These are phyloP conservation scores for Uria aalge DNA, from an alignment of 2,113 vertebrate species.

Conservation along the genomic window DNA sequence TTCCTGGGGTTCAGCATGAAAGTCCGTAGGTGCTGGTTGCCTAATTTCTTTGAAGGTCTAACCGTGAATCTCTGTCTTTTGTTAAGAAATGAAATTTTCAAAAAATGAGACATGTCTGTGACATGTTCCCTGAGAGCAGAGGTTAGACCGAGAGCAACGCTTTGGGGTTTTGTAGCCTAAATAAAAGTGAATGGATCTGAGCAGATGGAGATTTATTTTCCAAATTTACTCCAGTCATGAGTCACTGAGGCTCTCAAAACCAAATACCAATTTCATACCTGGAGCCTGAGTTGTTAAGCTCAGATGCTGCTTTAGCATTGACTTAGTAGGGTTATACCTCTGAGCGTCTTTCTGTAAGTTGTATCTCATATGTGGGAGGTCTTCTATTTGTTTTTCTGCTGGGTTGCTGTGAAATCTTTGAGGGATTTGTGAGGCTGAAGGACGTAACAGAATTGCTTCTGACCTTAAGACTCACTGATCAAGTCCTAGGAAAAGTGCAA, in stretches of 20 bases:
- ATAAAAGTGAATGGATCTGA: neutral
- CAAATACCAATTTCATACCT: neutral
- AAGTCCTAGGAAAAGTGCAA: neutral
- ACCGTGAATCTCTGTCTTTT: neutral
- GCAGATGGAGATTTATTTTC: neutral
- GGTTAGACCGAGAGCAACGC: rapidly evolving
- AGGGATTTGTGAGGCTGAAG: neutral
- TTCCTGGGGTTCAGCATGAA: neutral
- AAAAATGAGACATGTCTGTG: rapidly evolving
- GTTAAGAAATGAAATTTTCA: neutral
- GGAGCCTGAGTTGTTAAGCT: neutral
- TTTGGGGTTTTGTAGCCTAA: neutral
- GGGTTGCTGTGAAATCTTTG: neutral
- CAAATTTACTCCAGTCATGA: neutral
- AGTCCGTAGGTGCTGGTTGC: neutral
- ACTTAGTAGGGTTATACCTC: neutral
- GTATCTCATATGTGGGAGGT: neutral
- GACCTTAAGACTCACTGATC: neutral
- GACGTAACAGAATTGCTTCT: neutral
- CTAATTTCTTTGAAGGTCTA: neutral
- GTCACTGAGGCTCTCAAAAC: neutral
- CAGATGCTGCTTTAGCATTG: neutral
- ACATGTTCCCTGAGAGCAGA: neutral
- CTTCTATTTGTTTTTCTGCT: neutral
- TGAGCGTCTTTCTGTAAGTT: neutral